Base-by-base conservation (phyloP, 2,113 vertebrate species). In the Hypomesus transpacificus region DNA sequence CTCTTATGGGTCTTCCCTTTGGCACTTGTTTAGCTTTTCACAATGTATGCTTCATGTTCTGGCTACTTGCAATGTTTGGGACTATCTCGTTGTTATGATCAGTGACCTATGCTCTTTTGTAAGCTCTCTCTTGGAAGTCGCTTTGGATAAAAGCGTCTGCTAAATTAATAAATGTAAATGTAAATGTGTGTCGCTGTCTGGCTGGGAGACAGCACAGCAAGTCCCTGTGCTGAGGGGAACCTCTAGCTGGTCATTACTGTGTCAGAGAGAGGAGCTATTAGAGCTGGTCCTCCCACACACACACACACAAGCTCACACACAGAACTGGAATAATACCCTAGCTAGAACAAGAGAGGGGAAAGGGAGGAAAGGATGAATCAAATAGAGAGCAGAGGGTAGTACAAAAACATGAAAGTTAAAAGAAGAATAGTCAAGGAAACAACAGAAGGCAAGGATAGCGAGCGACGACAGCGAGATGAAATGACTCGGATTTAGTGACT, bases 191-290 rank as follows among this genome's bases (percentile, higher is more conserved):
- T 34, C 7, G 31, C 7, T 34, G 31, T 34, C 4, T 34, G 31
- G 7, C 7, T 34, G 31, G 14, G 53, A 54, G 18, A 18, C 14
- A 54, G 53, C 53, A 46, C 39, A 46, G 5, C 39, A 46, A 9
- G 39, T 46, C 39, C 31, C 31, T 34, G 39, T 46, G 5, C 39
- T 46, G 51, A 53, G 62, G 53, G 54, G 46, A 75, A 69, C 79
- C 82, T 70, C 73, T 83, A 83, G 83, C 81, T 83, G 82, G 82
- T 89, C 85, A 90, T 90, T 90, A 89, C 79, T 78, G 76, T 89
- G 87, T 88, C 89, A 88, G 73, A 85, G 79, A 80, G 77, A 69
- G 46, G 53, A 67, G 82, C 83, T 77, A 87, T 87, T 84, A 85
- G 65, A 72, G 77, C 68, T 77, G 67, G 61, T 65, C 72, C 80